A percentile compares a stretch with the other conserved stretches of the same genome.
Conservation (phyloP, 2,888 invertebrate genomes). For the Bombylius discolor region DNA sequence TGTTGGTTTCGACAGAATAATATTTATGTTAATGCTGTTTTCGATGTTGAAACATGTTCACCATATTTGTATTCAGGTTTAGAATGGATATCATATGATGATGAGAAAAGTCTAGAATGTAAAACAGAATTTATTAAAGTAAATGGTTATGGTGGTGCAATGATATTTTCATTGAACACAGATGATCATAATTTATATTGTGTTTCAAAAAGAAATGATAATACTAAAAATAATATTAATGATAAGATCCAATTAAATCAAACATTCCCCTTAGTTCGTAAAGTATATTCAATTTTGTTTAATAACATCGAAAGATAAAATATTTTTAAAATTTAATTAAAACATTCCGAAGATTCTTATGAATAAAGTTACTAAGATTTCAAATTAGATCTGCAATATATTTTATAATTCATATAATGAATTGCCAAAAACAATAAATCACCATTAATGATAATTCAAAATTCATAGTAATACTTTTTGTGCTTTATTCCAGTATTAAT, state of each 20-base stretch:
- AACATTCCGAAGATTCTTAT: too few relatives aligned
- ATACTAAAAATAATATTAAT: not conserved
- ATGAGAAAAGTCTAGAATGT: slow-evolving; percentile 51
- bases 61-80: slow-evolving; percentile 56
- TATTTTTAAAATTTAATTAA: too few relatives aligned
- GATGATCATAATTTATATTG: slow-evolving; percentile 62
- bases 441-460: too few relatives aligned
- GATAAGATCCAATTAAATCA: slow-evolving; percentile 11
- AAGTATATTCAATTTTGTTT: slow-evolving; percentile 18
- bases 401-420: too few relatives aligned
- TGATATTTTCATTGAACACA: slow-evolving; percentile 70
- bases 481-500: too few relatives aligned
- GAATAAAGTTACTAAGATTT: too few relatives aligned
- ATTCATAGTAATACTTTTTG: too few relatives aligned
- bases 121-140: slow-evolving; percentile 53
- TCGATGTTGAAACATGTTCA: slow-evolving; percentile 56
- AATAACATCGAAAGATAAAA: not conserved
- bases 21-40: slow-evolving; percentile 40
- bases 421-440: too few relatives aligned
- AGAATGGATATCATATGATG: slow-evolving; percentile 79
- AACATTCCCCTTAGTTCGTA: slow-evolving; percentile 25
- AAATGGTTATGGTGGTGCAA: slow-evolving; percentile 59
- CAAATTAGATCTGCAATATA: too few relatives aligned
- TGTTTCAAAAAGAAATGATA: slow-evolving; percentile 9
- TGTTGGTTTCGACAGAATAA: slow-evolving; percentile 51